A percentile compares a stretch with the other conserved stretches of the same genome.
Conservation (phyloP, 64 coral and sea anemone genomes). For the Platygyra sinensis region DNA sequence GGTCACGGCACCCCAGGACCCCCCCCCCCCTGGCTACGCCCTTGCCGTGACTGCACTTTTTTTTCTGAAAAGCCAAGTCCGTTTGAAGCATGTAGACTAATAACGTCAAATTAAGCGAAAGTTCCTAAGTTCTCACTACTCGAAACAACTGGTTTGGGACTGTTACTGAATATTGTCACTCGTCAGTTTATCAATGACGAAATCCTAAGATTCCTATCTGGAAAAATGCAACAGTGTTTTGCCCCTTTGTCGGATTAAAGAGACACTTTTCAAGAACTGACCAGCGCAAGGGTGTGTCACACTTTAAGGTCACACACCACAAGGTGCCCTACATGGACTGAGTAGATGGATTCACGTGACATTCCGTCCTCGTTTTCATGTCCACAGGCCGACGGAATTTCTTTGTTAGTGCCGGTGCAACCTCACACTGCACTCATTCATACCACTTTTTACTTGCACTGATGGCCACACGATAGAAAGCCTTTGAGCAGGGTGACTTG, state of each 20-base stretch:
- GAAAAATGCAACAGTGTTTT: not conserved
- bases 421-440: conserved; percentile 62
- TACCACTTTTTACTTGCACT: conserved; percentile 47
- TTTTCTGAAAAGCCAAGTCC: too few species aligned
- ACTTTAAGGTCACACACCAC: conserved; percentile 48
- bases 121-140: too few species aligned
- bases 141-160: too few species aligned
- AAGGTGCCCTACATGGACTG: conserved; percentile 49
- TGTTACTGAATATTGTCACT: too few species aligned
- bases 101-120: too few species aligned
- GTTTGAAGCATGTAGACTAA: too few species aligned
- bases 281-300: conserved; percentile 46
- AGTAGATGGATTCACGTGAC: conserved; percentile 48
- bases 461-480: conserved; percentile 75
- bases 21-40: too few species aligned
- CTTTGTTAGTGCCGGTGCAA: conserved; percentile 22
- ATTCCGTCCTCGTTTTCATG: conserved; percentile 51
- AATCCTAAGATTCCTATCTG: too few species aligned
- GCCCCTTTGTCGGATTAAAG: not conserved
- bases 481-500: conserved; percentile 36
- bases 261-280: not conserved
- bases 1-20: too few species aligned
- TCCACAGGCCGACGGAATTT: conserved; percentile 61
- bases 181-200: too few species aligned
- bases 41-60: too few species aligned